A percentile compares a stretch with the other conserved stretches of the same genome.
phyloP scores from a whole-genome alignment of 2,888 invertebrate species.

The Chrysomela aeneicollis region DNA sequence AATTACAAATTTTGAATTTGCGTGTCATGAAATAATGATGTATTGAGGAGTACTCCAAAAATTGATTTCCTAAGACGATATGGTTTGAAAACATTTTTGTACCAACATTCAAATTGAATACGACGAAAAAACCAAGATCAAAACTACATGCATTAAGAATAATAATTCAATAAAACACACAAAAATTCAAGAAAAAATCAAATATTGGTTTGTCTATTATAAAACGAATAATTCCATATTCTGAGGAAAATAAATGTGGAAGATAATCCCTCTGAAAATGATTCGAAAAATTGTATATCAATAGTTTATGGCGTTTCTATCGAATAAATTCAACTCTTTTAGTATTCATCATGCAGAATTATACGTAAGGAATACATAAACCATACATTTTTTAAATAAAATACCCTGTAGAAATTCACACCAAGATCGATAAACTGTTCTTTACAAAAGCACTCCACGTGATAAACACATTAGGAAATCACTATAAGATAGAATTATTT shows the following conservation, averaged over 20 bases:
- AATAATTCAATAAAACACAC: neutral
- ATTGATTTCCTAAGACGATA: constrained; percentile 37
- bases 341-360: no score
- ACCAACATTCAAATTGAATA: neutral
- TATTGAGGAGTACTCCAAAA: constrained; percentile 50
- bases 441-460: no score
- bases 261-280: no score
- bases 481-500: no score
- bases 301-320: no score
- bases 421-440: no score
- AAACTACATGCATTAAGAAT: neutral
- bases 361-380: no score
- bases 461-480: no score
- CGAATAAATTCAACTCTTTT: no score
- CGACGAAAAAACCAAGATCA: neutral
- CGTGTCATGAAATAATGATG: constrained; percentile 52
- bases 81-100: constrained; percentile 28
- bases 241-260: neutral
- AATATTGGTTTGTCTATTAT: neutral
- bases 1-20: constrained; percentile 55
- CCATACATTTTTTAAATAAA: no score
- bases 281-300: no score
- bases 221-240: neutral
- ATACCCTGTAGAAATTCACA: no score
- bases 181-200: neutral